Base-by-base conservation (phyloP, 2,797 vertebrate genomes). In the Alosa sapidissima region DNA sequence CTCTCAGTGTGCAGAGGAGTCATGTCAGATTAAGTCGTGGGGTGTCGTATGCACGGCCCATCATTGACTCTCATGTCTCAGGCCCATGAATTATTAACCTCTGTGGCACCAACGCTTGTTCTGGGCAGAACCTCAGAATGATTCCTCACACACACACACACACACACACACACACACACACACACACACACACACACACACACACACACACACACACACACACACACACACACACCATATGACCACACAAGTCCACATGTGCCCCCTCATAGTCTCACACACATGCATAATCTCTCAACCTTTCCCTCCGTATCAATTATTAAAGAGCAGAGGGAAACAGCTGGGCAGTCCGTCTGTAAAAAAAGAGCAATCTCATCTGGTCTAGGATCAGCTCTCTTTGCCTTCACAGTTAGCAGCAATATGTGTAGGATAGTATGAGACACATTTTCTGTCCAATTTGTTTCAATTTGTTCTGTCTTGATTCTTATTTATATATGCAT, bases 41-140 rank as follows among this genome's bases (percentile, higher is more conserved):
- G 65, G 65, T 72, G 65, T 28, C 11, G 13, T 72, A 72, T 11
- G 65, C 24, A 14, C 28, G 28, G 33, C 33, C 68, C 68, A 75
- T 75, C 68, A 75, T 41, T 75, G 68, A 75, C 68, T 75, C 68
- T 41, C 33, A 75, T 45, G 68, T 19, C 68, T 75, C 19, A 13
- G 14, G 68, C 33, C 13, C 68, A 41, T 75, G 68, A 75, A 75
- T 75, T 75, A 75, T 75, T 75, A 21, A 51, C 82, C 28, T 13
- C 16, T 21, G 68, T 24, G 21, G 60, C 9, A 28, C 60, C 21
- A 10, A 14, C 16, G 24, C 68, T 75, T 75, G 33, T 8, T 75
- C 68, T 75, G 68, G 65, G 65, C 65, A 36, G 28, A 75, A 75
- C 13, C 68, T 41, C 68, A 68, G 24, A 28, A 13, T 28, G 51